Base-by-base conservation (phyloP, 2,113 vertebrate species). In the Arizona elegans region DNA sequence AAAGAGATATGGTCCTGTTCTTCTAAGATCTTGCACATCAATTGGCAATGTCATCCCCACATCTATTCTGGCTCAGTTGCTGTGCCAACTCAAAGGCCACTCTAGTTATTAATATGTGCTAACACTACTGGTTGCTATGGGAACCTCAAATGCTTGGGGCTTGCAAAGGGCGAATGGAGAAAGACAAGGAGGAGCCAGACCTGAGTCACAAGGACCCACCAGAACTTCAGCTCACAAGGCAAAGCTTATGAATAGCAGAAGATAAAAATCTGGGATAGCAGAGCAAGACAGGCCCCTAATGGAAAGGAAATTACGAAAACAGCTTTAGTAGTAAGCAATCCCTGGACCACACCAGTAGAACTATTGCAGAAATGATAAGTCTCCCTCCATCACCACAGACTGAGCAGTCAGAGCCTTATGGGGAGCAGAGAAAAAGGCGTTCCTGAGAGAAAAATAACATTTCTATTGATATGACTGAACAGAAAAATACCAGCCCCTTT, bases 11-110 rank as follows among this genome's bases (percentile, higher is more conserved):
- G 0, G 53, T 58, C 81, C 65, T 94, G 0, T 5, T 93, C 91
- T 87, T 38, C 94, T 65, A 89, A 94, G 23, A 0, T 8, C 87
- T 95, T 94, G 94, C 94, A 93, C 94, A 95, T 94, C 93, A 91
- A 94, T 94, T 50, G 0, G 92, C 8, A 94, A 90, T 91, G 93
- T 94, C 92, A 91, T 95, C 89, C 92, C 93, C 94, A 91, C 93
- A 97, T 94, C 97, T 96, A 97, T 97, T 95, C 95, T 94, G 94
- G 95, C 95, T 97, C 96, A 29, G 97, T 97, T 97, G 95, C 95
- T 95, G 95, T 95, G 93, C 94, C 96, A 97, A 98, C 96, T 43
- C 86, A 95, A 97, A 97, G 96, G 95, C 96, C 96, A 96, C 92
- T 91, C 89, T 94, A 94, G 97, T 96, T 96, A 97, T 96, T 96